Conservation (phyloP, 2,113 vertebrate species). For the Cavia aperea region DNA sequence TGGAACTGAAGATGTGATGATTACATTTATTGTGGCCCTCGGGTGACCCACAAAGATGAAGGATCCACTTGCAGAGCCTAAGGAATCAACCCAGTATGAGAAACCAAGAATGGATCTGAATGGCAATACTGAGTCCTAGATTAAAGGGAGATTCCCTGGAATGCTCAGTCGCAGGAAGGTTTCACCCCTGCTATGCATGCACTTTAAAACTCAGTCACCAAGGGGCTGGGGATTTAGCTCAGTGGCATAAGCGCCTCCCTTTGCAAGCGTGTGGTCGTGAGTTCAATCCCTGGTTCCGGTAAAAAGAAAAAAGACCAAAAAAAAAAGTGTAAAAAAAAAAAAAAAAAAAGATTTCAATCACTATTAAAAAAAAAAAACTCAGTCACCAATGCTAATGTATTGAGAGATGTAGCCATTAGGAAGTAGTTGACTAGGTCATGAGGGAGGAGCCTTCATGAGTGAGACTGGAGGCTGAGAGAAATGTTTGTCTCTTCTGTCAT, state of each 20-base stretch:
- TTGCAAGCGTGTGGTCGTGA: too few relatives aligned
- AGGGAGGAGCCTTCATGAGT: neutral
- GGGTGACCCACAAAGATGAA: neutral
- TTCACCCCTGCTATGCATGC: neutral
- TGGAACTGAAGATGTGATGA: neutral
- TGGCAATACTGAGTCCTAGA: neutral
- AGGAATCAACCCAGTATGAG: neutral
- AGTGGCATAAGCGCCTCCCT: too few relatives aligned
- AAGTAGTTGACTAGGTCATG: neutral
- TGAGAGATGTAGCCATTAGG: neutral
- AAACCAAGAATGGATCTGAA: neutral
- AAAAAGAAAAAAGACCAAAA: too few relatives aligned
- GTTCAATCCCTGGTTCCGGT: too few relatives aligned
- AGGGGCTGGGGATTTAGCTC: too few relatives aligned
- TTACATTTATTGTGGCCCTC: neutral
- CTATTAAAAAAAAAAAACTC: neutral
- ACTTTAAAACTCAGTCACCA: neutral
- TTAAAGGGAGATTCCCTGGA: neutral
- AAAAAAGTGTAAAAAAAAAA: too few relatives aligned
- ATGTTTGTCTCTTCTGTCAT: neutral
- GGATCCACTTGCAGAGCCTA: neutral
- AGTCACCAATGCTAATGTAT: neutral
- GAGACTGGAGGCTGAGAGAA: neutral
- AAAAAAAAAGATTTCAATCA: too few relatives aligned
- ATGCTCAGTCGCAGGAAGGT: neutral